Percentiles rank a stretch among this genome's conserved stretches.
Conservation (phyloP, 2,888 invertebrate species). For the Adelphocoris suturalis region DNA sequence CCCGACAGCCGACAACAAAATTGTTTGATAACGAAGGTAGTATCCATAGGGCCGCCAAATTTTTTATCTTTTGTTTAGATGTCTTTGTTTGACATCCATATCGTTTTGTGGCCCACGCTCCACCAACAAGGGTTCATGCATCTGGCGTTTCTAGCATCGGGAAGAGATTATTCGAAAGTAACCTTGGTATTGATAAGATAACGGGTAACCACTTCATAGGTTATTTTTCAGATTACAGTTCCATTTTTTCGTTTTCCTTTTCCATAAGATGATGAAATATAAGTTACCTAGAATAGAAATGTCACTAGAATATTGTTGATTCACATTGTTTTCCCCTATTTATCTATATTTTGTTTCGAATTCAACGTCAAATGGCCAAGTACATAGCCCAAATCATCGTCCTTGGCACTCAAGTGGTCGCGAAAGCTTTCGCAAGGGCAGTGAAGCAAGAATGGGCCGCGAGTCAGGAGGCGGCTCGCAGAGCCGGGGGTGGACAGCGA, state of each 20-base stretch:
- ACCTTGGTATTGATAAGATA: slow-evolving; percentile 33
- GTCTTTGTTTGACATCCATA: too few relatives aligned
- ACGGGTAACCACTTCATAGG: not conserved
- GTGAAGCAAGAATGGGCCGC: slow-evolving; percentile 92
- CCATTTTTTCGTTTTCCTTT: not conserved
- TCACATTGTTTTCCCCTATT: not conserved
- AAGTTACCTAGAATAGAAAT: too few relatives aligned
- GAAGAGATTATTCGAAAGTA: not conserved
- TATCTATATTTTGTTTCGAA: not conserved
- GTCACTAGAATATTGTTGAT: not conserved
- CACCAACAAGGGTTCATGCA: too few relatives aligned
- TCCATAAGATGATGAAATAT: not conserved
- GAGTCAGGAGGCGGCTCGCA: slow-evolving; percentile 91
- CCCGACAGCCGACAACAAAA: too few relatives aligned
- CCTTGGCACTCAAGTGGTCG: slow-evolving; percentile 93
- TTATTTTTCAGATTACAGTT: not conserved
- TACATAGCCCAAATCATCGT: slow-evolving; percentile 95
- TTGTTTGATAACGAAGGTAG: too few relatives aligned
- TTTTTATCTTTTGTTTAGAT: too few relatives aligned
- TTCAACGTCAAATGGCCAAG: slow-evolving; percentile 86
- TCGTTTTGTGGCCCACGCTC: too few relatives aligned
- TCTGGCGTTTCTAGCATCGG: not conserved
- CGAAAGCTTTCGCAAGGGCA: slow-evolving; percentile 94
- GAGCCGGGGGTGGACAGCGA: slow-evolving; percentile 85
- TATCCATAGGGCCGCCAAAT: too few relatives aligned